Conservation (phyloP, 2,797 vertebrate species). For the Babyrousa celebensis region DNA sequence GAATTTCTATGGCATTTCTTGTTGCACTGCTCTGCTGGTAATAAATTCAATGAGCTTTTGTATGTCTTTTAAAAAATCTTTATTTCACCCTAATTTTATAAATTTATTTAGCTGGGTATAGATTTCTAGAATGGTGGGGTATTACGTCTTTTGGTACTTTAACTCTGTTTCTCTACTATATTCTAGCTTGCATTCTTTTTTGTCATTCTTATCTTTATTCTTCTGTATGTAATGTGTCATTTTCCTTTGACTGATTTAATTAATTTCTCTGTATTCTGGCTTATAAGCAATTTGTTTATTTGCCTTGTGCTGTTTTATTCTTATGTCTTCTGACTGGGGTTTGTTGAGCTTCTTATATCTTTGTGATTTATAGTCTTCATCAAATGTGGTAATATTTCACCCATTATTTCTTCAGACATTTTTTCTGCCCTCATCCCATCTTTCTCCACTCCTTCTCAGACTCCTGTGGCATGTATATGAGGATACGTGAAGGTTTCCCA, state of each 20-base stretch:
- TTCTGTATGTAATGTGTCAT: neutral
- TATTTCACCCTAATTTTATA: neutral
- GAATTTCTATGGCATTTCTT: neutral
- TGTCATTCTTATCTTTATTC: neutral
- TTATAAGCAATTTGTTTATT: neutral
- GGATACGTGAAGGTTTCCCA: neutral
- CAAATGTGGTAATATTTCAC: neutral
- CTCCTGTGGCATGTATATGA: neutral
- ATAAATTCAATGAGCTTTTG: neutral
- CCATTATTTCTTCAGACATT: neutral
- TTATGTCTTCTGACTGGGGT: neutral
- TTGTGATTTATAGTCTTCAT: neutral
- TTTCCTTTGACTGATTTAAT: neutral
- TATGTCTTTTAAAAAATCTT: neutral
- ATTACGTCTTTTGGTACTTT: neutral
- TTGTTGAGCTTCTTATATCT: neutral
- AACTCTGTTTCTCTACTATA: neutral
- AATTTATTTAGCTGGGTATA: neutral
- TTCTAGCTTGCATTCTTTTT: neutral
- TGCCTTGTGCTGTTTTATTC: neutral
- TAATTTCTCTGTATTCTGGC: neutral
- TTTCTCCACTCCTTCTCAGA: neutral
- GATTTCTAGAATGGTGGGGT: neutral
- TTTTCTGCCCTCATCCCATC: neutral
- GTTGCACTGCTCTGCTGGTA: neutral